Conservation (phyloP, 2,888 invertebrate species). For the Scaptomyza parva region DNA sequence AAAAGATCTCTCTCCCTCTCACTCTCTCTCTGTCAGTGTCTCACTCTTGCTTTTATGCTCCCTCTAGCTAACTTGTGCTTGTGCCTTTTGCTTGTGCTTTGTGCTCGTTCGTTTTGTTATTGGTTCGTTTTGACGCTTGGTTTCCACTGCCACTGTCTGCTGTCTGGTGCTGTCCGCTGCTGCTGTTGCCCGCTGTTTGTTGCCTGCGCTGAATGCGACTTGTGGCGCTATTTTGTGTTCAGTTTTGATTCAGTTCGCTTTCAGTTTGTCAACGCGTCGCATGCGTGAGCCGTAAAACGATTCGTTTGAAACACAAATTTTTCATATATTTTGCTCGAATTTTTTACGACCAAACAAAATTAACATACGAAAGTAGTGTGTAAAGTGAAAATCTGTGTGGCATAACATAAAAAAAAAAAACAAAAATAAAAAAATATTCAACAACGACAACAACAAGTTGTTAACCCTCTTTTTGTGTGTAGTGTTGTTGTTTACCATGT, state of each 20-base stretch:
- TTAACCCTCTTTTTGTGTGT: slow-evolving; percentile 33
- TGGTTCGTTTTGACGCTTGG: slow-evolving; percentile 55
- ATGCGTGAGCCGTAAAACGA: slow-evolving; percentile 49
- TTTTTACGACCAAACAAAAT: slow-evolving; percentile 5
- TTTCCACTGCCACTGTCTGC: slow-evolving; percentile 17
- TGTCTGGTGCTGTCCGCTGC: slow-evolving; percentile 17
- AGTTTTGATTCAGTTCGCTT: slow-evolving; percentile 67
- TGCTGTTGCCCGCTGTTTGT: background rate
- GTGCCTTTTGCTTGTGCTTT: slow-evolving; percentile 19
- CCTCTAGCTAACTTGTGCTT: slow-evolving; percentile 1
- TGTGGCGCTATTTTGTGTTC: slow-evolving; percentile 64
- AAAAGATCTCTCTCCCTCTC: slow-evolving; percentile 51
- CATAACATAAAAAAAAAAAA: background rate
- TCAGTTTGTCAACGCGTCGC: slow-evolving; percentile 77
- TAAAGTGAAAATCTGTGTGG: slow-evolving; percentile 33
- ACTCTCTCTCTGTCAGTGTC: background rate
- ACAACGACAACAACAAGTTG: slow-evolving; percentile 40
- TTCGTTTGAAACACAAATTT: slow-evolving; percentile 1
- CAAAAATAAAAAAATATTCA: slow-evolving; percentile 3
- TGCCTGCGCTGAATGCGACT: slow-evolving; percentile 24
- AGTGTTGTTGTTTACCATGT: slow-evolving; percentile 46
- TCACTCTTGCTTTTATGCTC: slow-evolving; percentile 4
- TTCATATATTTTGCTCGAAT: slow-evolving; percentile 19
- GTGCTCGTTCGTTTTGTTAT: slow-evolving; percentile 63
- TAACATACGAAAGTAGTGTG: slow-evolving; percentile 47